A percentile compares a stretch with the other conserved stretches of the same genome.
phyloP scores from a whole-genome alignment of 2,797 vertebrate genomes.

The Zalophus californianus region DNA sequence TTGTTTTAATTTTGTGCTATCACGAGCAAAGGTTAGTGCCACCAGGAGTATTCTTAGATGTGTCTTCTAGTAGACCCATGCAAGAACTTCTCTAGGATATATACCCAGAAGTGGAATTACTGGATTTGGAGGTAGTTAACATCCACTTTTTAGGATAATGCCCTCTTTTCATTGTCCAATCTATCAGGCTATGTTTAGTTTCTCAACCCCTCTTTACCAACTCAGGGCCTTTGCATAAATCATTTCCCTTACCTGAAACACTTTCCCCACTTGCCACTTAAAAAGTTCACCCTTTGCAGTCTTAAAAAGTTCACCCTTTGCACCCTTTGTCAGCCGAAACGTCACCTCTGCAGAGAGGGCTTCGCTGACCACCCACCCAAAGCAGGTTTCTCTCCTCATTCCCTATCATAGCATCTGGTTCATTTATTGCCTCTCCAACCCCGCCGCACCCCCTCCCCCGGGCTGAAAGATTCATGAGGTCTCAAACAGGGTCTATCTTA shows the following conservation, averaged over 20 bases:
- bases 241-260: not conserved
- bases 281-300: not conserved
- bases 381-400: not conserved
- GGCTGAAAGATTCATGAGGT: not conserved
- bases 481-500: not conserved
- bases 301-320: not conserved
- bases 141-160: not conserved
- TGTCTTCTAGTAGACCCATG: not conserved
- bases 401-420: not conserved
- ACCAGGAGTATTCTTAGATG: not conserved
- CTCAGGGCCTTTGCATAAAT: not conserved
- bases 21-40: not conserved
- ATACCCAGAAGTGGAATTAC: not conserved
- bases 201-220: not conserved
- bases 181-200: not conserved
- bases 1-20: not conserved
- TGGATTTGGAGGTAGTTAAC: not conserved
- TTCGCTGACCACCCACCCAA: not conserved
- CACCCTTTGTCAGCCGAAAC: not conserved
- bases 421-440: not conserved
- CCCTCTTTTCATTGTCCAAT: not conserved
- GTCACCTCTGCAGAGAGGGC: not conserved
- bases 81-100: not conserved
- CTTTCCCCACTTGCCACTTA: not conserved
- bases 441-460: not conserved